These are phyloP conservation scores for Actenoides lindsayi DNA, from an alignment of 2,113 vertebrate genomes.

Conservation along the genomic window DNA sequence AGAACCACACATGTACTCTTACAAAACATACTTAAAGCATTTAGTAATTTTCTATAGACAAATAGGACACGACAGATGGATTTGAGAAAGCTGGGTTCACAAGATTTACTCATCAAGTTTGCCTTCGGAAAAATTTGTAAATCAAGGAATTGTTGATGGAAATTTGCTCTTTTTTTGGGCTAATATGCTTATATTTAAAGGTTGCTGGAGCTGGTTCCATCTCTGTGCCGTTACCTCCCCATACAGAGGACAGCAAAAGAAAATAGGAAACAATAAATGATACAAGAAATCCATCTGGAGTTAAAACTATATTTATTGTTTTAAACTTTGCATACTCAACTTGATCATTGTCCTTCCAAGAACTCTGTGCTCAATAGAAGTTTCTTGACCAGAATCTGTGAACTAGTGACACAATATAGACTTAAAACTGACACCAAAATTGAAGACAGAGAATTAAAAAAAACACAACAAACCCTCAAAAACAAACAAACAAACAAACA, in stretches of 20 bases:
- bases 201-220: neutral
- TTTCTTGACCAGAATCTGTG: constrained; percentile 34
- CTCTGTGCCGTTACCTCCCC: neutral
- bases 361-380: neutral
- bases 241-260: neutral
- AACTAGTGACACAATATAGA: constrained; percentile 28
- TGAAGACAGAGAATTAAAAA: constrained; percentile 7
- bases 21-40: constrained; percentile 49
- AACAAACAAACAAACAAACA: neutral
- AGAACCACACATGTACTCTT: constrained; percentile 56
- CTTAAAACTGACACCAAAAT: neutral
- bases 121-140: constrained; percentile 12
- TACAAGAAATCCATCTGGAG: constrained; percentile 31
- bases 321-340: constrained; percentile 69
- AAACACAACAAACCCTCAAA: neutral
- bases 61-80: constrained; percentile 7
- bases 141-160: neutral
- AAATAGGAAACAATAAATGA: neutral
- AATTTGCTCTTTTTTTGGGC: neutral
- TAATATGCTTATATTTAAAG: constrained; percentile 19
- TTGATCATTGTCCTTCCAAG: constrained; percentile 43
- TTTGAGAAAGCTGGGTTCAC: constrained; percentile 39
- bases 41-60: constrained; percentile 58
- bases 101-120: neutral
- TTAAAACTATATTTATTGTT: constrained; percentile 59